Percentiles rank a stretch among this genome's conserved stretches.
Evolutionary conservation across 2,888 invertebrate species (phyloP).

Genomic region (Conomelus anceps): DNA sequence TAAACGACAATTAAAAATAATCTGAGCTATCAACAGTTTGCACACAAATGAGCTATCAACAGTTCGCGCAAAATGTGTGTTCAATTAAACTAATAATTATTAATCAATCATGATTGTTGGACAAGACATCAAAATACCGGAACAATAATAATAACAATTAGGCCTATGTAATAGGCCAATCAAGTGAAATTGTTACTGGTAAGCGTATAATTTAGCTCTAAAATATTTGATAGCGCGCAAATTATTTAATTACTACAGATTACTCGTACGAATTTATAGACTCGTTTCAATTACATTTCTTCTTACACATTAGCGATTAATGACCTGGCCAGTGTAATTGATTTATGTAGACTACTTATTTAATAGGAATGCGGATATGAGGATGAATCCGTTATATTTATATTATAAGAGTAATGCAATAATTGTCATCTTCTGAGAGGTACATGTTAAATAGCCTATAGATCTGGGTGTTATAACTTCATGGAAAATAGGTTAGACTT

Average conservation of each 20-base stretch:
- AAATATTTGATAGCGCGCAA: background rate
- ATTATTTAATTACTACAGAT: background rate
- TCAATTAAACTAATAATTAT: background rate
- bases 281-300: background rate
- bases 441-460: no score
- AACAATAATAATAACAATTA: background rate
- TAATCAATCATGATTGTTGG: background rate
- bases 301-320: background rate
- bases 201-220: background rate
- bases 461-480: no score
- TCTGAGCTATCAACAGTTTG: background rate
- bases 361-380: no score
- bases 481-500: no score
- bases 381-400: no score
- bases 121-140: background rate
- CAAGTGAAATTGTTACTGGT: background rate
- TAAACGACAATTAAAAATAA: background rate
- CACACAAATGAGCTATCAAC: no score
- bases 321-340: no score
- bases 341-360: no score
- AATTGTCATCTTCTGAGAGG: no score
- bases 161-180: background rate
- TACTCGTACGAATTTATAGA: background rate
- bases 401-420: no score
- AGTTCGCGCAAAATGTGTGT: background rate